A percentile compares a stretch with the other conserved stretches of the same genome.
phyloP scores from a whole-genome alignment of 2,888 invertebrate species.

The Lithophane leautieri region DNA sequence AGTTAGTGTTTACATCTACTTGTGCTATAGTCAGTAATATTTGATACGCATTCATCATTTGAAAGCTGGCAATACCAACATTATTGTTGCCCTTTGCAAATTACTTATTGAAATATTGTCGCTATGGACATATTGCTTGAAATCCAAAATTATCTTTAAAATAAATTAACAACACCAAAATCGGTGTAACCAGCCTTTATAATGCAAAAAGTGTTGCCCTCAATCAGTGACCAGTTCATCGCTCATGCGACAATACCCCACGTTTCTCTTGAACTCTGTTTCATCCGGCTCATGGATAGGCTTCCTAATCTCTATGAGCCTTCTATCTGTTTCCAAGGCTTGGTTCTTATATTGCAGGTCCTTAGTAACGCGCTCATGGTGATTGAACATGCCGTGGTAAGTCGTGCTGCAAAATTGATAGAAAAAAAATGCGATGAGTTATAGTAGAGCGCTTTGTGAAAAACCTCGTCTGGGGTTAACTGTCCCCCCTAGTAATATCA shows the following conservation, averaged over 20 bases:
- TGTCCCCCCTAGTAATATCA: no score
- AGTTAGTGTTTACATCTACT: background rate
- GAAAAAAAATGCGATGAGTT: no score
- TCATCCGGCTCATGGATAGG: slow-evolving; percentile 89
- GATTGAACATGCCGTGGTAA: slow-evolving; percentile 90
- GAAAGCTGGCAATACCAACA: background rate
- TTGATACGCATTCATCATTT: background rate
- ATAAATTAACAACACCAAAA: background rate
- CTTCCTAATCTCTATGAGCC: slow-evolving; percentile 93
- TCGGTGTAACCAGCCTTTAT: slow-evolving; percentile 8
- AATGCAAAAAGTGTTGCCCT: background rate
- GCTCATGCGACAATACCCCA: slow-evolving; percentile 93
- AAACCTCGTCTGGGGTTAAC: no score
- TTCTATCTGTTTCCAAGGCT: slow-evolving; percentile 94
- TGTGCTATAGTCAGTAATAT: background rate
- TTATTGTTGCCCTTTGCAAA: slow-evolving; percentile 2
- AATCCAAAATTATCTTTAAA: background rate
- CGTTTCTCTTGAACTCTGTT: slow-evolving; percentile 93
- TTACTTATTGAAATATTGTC: background rate
- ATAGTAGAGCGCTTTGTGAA: no score
- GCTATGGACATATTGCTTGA: background rate
- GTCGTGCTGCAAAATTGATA: slow-evolving; percentile 73
- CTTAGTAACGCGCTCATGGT: slow-evolving; percentile 90
- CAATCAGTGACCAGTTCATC: slow-evolving; percentile 89
- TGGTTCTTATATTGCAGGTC: slow-evolving; percentile 94